phyloP scores from a whole-genome alignment of 2,888 invertebrate species.

The Plebejus argus region DNA sequence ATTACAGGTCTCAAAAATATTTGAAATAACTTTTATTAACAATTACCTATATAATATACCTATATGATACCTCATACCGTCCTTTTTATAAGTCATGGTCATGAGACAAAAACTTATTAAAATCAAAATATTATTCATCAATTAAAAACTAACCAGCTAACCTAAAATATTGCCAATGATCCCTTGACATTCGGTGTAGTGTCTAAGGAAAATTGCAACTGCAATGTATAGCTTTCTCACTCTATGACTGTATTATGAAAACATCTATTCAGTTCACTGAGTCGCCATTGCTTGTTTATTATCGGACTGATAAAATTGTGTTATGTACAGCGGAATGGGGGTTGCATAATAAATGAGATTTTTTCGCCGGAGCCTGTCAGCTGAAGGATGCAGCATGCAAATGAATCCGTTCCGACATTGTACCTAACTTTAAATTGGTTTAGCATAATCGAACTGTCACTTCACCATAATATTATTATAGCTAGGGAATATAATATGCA shows the following conservation, averaged over 20 bases:
- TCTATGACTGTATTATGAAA: background rate
- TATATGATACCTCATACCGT: too few species aligned
- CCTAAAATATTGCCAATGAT: too few species aligned
- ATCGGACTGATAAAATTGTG: constrained; percentile 11
- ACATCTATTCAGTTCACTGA: background rate
- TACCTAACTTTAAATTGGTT: constrained; percentile 39
- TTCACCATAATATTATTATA: constrained; percentile 24
- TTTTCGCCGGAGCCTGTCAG: background rate
- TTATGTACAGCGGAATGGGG: background rate
- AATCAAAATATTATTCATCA: too few species aligned
- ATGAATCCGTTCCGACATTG: constrained; percentile 41
- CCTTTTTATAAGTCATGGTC: too few species aligned
- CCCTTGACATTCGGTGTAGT: too few species aligned
- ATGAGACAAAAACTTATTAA: too few species aligned
- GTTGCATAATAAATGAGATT: constrained; percentile 11
- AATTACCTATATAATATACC: too few species aligned
- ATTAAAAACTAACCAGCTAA: too few species aligned
- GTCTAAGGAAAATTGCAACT: too few species aligned
- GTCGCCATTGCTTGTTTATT: constrained; percentile 13
- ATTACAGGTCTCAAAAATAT: too few species aligned
- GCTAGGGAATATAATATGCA: background rate
- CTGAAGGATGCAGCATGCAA: constrained; percentile 36
- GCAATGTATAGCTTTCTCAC: too few species aligned
- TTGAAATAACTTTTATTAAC: too few species aligned
- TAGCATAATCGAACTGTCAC: constrained; percentile 40